These are phyloP conservation scores for Enteromius thamalakanensis DNA, from an alignment of 2,797 vertebrate species.

Conservation along the genomic window DNA sequence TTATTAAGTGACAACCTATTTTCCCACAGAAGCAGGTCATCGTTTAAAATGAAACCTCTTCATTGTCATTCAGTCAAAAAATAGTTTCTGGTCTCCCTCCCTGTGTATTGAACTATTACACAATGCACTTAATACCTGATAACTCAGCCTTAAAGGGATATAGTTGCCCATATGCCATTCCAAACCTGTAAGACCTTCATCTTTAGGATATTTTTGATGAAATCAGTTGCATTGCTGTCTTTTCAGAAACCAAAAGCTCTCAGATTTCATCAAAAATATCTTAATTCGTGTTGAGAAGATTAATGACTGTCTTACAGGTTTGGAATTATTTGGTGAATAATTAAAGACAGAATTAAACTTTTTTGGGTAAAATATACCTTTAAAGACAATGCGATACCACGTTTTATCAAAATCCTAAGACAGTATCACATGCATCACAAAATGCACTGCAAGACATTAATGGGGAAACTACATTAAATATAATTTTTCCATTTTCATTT, in stretches of 20 bases:
- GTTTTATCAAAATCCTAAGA: background rate
- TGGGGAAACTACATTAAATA: background rate
- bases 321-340: background rate
- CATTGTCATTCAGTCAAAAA: background rate
- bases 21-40: background rate
- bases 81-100: background rate
- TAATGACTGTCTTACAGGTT: background rate
- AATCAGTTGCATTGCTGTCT: background rate
- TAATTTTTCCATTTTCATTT: background rate
- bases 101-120: background rate
- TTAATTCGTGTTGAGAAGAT: background rate
- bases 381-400: background rate
- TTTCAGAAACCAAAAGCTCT: background rate
- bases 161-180: background rate
- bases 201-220: too few relatives aligned
- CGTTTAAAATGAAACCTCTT: background rate
- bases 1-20: background rate
- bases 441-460: background rate
- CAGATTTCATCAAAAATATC: background rate
- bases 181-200: too few relatives aligned
- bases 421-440: background rate
- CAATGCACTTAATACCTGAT: background rate
- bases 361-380: background rate
- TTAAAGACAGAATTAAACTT: background rate
- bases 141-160: background rate